These are phyloP conservation scores for Gallinago paraguaiae DNA, from an alignment of 2,113 vertebrate species.

Conservation along the genomic window DNA sequence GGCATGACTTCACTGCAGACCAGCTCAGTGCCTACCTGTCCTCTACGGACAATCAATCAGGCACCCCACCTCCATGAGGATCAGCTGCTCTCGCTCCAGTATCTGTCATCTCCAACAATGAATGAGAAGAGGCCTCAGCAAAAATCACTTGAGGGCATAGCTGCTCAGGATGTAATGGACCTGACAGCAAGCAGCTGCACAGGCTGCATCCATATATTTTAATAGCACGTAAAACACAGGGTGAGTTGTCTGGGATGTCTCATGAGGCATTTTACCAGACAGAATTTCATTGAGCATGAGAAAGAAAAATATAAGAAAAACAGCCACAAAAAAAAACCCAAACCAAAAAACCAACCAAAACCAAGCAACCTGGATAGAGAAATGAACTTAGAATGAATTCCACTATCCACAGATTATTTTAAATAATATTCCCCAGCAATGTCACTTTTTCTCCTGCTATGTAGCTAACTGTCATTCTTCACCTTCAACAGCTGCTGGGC, in stretches of 20 bases:
- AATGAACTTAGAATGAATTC: background rate
- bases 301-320: background rate
- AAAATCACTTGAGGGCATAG: background rate
- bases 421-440: background rate
- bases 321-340: background rate
- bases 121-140: background rate
- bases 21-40: background rate
- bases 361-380: background rate
- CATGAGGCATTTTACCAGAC: background rate
- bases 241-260: background rate
- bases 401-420: background rate
- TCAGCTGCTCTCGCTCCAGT: background rate
- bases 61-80: background rate
- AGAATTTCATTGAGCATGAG: background rate
- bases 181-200: constrained; percentile 52
- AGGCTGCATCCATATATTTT: background rate
- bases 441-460: background rate
- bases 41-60: background rate
- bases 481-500: background rate
- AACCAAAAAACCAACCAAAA: background rate
- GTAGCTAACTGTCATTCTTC: background rate
- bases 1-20: background rate
- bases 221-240: background rate
- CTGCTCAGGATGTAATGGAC: background rate
- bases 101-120: background rate